These are phyloP conservation scores for Hypotaenidia philippensis DNA, from an alignment of 2,797 vertebrate species.

Conservation along the genomic window DNA sequence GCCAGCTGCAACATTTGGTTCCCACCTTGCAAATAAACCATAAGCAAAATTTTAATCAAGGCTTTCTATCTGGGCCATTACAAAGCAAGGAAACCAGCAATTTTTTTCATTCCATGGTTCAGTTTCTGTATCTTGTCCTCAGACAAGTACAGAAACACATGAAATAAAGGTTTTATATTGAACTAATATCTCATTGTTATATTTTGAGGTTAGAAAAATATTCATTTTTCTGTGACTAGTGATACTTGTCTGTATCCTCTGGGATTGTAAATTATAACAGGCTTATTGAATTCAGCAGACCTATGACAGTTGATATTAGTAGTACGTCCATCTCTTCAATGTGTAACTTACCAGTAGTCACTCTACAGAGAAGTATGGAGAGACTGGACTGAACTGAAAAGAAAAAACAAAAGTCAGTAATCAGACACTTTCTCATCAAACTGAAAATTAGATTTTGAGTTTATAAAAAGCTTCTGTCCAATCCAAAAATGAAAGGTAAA, in stretches of 20 bases:
- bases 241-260: background rate
- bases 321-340: background rate
- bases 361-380: background rate
- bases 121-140: background rate
- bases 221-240: background rate
- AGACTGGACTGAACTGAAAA: background rate
- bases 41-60: background rate
- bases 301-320: background rate
- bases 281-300: background rate
- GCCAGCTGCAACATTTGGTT: background rate
- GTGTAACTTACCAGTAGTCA: background rate
- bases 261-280: background rate
- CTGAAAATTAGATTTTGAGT: background rate
- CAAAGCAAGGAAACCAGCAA: background rate
- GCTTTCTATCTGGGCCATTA: background rate
- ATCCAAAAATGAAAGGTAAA: background rate
- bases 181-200: background rate
- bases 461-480: background rate
- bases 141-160: background rate
- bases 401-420: background rate
- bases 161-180: background rate
- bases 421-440: background rate
- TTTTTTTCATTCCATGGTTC: background rate
- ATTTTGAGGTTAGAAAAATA: background rate
- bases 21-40: background rate